Base-by-base conservation (phyloP, 2,113 vertebrate genomes). In the Danio rerio region DNA sequence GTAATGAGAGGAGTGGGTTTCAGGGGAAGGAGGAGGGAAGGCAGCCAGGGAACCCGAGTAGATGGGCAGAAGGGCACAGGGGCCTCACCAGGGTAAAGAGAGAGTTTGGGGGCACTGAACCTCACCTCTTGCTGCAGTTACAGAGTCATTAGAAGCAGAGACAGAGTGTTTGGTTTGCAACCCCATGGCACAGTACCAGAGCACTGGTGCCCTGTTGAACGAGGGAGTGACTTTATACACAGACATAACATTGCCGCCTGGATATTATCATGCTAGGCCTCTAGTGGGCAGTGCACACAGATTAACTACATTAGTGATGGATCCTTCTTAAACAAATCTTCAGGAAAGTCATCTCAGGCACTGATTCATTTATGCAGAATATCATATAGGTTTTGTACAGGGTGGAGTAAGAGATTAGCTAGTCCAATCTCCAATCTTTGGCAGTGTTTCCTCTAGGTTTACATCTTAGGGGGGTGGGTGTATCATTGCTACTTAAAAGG, bases 1-100 rank as follows among this genome's bases (percentile, higher is more conserved):
- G 56, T 85, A 88, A 88, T 85, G 78, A 88, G 81, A 74, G 81
- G 82, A 85, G 56, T 62, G 72, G 59, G 77, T 82, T 69, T 76
- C 43, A 72, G 3, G 13, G 18, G 18, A 49, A 76, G 80, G 45
- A 71, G 59, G 59, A 20, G n/a, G 71, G 71, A 12, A 63, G 47
- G 43, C 15, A 16, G 50, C 31, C 68, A 42, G 83, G 77, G 72
- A 62, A 71, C 76, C 43, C 52, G 61, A 80, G 79, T 81, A 82
- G 49, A 56, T 84, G 79, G 68, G 79, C 85, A 78, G 20, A 0
- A 72, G 78, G 73, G 78, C 79, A 86, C 52, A 52, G 42, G 52
- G 77, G 61, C 61, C 61, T 45, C 56, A 4, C 65, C 59, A 78
- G 65, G 73, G 68, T 72, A 81, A 81, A 78, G 61, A 75, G 79